Percentiles rank a stretch among this genome's conserved stretches.
Evolutionary conservation across 2,888 invertebrate species (phyloP).

Genomic region (Seira sanloemensis): DNA sequence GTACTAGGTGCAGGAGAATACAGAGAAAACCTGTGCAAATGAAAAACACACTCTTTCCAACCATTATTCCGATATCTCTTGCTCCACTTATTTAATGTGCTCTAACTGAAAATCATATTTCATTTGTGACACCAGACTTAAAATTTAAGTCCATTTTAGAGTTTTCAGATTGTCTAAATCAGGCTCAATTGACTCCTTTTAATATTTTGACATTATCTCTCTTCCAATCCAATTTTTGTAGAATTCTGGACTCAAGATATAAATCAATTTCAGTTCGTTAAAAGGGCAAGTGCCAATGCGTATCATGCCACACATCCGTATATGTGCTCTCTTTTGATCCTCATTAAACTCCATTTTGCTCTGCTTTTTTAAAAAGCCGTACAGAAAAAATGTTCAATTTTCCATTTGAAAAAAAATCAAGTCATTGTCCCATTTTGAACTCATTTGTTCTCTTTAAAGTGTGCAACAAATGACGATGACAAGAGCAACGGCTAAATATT

Average conservation of each 20-base stretch:
- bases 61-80: no score
- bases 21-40: no score
- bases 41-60: no score
- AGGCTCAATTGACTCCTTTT: background rate
- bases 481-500: constrained; percentile 16
- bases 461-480: constrained; percentile 15
- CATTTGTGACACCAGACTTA: no score
- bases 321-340: background rate
- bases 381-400: background rate
- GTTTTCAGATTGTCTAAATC: no score
- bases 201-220: background rate
- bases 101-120: no score
- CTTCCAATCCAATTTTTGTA: background rate
- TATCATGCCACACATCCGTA: background rate
- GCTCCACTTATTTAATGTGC: no score
- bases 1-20: no score
- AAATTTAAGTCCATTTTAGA: no score
- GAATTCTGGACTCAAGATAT: background rate
- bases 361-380: background rate
- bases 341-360: background rate
- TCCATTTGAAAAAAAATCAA: background rate
- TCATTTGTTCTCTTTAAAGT: background rate
- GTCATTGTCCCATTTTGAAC: background rate
- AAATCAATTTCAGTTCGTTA: constrained; percentile 13
- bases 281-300: background rate